Evolutionary conservation across 1,140 invertebrate genomes (phyloP).

Genomic region (Bombus turneri): DNA sequence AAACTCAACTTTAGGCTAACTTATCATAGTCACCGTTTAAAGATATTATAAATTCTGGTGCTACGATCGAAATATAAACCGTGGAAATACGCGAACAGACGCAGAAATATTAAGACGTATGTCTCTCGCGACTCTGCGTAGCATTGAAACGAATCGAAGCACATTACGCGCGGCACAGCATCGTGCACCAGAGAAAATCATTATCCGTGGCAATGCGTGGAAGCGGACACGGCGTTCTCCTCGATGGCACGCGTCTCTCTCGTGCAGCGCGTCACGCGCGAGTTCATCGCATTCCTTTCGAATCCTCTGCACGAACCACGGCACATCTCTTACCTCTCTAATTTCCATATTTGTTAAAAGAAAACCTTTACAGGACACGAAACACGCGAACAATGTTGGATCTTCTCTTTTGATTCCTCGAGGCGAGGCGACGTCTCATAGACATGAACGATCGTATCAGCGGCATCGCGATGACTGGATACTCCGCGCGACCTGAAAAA

Average conservation of each 20-base stretch:
- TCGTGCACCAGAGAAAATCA: neutral
- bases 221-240: neutral
- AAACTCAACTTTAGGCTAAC: too few species aligned
- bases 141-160: neutral
- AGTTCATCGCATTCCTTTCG: slow-evolving; percentile 1
- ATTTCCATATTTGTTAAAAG: neutral
- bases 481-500: slow-evolving; percentile 45
- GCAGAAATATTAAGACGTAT: neutral
- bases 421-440: too few species aligned
- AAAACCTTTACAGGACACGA: neutral
- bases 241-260: neutral
- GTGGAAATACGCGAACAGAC: neutral
- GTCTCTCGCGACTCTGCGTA: neutral
- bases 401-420: neutral
- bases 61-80: too few species aligned
- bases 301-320: neutral
- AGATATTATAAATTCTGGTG: too few species aligned
- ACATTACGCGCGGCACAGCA: neutral
- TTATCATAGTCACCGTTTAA: too few species aligned
- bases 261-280: neutral
- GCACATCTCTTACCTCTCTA: neutral
- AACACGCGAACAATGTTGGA: slow-evolving; percentile 8
- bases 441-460: slow-evolving; percentile 3
- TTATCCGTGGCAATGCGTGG: neutral
- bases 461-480: slow-evolving; percentile 54